phyloP scores from a whole-genome alignment of 2,797 vertebrate species.

The Gouania willdenowi region DNA sequence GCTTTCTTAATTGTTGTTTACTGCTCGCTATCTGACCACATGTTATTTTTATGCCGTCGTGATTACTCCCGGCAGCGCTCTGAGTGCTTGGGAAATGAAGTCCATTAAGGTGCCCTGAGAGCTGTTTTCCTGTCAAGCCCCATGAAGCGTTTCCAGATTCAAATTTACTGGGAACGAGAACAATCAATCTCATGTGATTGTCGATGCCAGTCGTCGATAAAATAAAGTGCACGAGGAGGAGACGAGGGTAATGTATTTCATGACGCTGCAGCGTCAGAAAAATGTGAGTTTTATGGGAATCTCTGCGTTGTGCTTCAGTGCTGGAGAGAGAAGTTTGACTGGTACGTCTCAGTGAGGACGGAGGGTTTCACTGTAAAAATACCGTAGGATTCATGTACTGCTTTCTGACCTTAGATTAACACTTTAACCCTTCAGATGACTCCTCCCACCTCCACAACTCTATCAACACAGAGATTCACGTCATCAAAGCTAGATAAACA shows the following conservation, averaged over 20 bases:
- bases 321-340: too few relatives aligned
- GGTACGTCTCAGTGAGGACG: too few relatives aligned
- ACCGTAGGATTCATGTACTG: too few relatives aligned
- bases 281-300: too few relatives aligned
- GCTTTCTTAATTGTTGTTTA: slow-evolving; percentile 70
- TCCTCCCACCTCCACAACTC: too few relatives aligned
- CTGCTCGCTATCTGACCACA: slow-evolving; percentile 47
- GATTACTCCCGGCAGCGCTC: slow-evolving; percentile 52
- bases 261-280: slow-evolving; percentile 1
- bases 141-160: slow-evolving; percentile 29
- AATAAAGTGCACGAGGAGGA: slow-evolving; percentile 8
- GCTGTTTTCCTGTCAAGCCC: slow-evolving; percentile 49
- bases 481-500: too few relatives aligned
- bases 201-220: slow-evolving; percentile 11
- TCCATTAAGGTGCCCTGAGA: slow-evolving; percentile 53
- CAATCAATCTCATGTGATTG: slow-evolving; percentile 29
- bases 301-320: too few relatives aligned
- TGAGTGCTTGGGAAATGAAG: slow-evolving; percentile 56
- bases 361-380: too few relatives aligned
- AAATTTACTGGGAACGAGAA: slow-evolving; percentile 10
- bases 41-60: slow-evolving; percentile 62
- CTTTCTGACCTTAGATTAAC: too few relatives aligned
- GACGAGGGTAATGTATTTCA: slow-evolving; percentile 25
- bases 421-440: too few relatives aligned
- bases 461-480: too few relatives aligned